Percentiles rank a stretch among this genome's conserved stretches.
phyloP scores from a whole-genome alignment of 2,797 vertebrate species.

The Spea hammondii region DNA sequence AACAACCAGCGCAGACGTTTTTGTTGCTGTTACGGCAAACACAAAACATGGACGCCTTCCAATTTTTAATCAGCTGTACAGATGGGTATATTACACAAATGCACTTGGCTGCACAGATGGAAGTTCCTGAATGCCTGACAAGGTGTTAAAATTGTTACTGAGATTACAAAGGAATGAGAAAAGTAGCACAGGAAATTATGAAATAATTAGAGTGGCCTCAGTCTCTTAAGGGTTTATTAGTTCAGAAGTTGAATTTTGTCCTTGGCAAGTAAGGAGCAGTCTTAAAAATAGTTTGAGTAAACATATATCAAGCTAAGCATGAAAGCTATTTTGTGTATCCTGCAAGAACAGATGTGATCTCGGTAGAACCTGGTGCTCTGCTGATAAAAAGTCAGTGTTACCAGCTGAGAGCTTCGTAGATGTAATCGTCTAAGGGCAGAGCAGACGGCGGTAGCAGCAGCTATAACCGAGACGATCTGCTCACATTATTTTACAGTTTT shows the following conservation, averaged over 20 bases:
- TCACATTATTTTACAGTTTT: slow-evolving; percentile 53
- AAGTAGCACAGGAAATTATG: slow-evolving; percentile 67
- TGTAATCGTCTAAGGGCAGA: slow-evolving; percentile 55
- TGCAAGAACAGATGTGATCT: slow-evolving; percentile 55
- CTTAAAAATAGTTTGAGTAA: slow-evolving; percentile 55
- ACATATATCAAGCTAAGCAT: slow-evolving; percentile 49
- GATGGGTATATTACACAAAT: slow-evolving; percentile 80
- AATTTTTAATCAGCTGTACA: slow-evolving; percentile 79
- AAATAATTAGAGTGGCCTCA: slow-evolving; percentile 66
- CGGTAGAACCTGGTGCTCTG: slow-evolving; percentile 56
- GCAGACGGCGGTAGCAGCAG: slow-evolving; percentile 51
- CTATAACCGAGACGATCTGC: slow-evolving; percentile 51
- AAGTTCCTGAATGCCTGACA: slow-evolving; percentile 75
- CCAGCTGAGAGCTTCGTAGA: slow-evolving; percentile 56
- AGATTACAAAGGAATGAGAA: slow-evolving; percentile 73
- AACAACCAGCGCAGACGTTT: slow-evolving; percentile 64
- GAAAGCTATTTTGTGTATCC: slow-evolving; percentile 55
- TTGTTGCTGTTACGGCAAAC: slow-evolving; percentile 67
- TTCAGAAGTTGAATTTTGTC: slow-evolving; percentile 66
- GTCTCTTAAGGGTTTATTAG: slow-evolving; percentile 67
- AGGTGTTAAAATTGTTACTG: slow-evolving; percentile 77
- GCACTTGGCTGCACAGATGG: slow-evolving; percentile 73
- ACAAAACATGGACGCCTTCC: slow-evolving; percentile 72
- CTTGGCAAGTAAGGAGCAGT: slow-evolving; percentile 57
- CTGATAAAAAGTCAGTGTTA: slow-evolving; percentile 58